Evolutionary conservation across 2,888 invertebrate genomes (phyloP).

Genomic region (Saturnia pavonia): DNA sequence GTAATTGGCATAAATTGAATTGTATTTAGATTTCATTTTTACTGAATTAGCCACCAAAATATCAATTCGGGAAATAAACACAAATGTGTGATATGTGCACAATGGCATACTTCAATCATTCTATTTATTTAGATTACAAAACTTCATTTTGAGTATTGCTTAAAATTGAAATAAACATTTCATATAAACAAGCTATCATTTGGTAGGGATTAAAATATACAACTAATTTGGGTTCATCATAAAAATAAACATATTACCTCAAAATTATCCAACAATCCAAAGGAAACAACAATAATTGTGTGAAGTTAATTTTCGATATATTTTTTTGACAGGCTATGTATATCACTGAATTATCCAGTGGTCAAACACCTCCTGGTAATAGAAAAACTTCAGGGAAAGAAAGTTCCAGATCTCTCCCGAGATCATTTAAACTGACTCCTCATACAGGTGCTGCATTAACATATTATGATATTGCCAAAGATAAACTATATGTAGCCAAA

Average conservation of each 20-base stretch:
- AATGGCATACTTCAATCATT: no score
- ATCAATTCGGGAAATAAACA: no score
- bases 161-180: not conserved
- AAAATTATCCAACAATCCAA: not conserved
- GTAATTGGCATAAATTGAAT: no score
- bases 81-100: no score
- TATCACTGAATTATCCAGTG: constrained; percentile 93
- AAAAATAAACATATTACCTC: not conserved
- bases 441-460: constrained; percentile 90
- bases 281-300: not conserved
- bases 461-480: constrained; percentile 96
- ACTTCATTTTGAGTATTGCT: no score
- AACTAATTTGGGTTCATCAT: not conserved
- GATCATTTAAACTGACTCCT: constrained; percentile 93
- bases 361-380: constrained; percentile 85
- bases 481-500: constrained; percentile 97
- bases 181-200: not conserved
- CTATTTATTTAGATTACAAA: no score
- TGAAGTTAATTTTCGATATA: not conserved
- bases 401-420: constrained; percentile 92
- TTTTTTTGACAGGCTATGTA: constrained; percentile 88
- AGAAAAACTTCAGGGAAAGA: constrained; percentile 83
- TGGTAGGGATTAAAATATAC: not conserved
- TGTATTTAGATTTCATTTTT: no score
- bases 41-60: no score